These are phyloP conservation scores for Pentamera pediparva DNA, from an alignment of 53 echinoderm and acorn worm species.

Conservation along the genomic window DNA sequence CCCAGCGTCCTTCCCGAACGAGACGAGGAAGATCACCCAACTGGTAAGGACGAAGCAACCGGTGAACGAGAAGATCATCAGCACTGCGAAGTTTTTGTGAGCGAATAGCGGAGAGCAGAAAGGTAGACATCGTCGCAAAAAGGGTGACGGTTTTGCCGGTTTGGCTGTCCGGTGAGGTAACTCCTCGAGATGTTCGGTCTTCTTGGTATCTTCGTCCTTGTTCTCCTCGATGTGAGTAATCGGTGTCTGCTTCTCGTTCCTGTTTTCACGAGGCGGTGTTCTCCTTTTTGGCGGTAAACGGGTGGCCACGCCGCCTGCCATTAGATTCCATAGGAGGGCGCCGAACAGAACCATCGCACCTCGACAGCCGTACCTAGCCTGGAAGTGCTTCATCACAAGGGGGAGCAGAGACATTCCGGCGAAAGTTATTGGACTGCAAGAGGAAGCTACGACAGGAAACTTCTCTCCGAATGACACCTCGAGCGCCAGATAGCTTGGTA, in stretches of 20 bases:
- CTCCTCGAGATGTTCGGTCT: not conserved
- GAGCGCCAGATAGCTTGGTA: not conserved
- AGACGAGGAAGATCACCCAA: not conserved
- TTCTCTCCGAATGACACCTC: not conserved
- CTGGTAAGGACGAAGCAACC: not conserved
- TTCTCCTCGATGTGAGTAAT: too few species aligned
- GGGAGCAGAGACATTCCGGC: not conserved
- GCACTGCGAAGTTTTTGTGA: not conserved
- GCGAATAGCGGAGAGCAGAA: not conserved
- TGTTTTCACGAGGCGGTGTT: too few species aligned
- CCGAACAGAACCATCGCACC: not conserved
- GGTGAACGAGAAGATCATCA: not conserved
- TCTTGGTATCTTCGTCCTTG: too few species aligned
- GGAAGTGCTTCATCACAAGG: not conserved
- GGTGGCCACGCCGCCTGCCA: not conserved
- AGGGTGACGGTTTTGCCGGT: too few species aligned
- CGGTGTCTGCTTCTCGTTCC: too few species aligned
- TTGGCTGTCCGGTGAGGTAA: not conserved
- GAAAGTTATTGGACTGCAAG: not conserved
- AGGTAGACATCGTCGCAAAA: not conserved
- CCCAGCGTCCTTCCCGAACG: not conserved
- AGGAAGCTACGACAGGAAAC: not conserved
- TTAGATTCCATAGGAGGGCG: not conserved
- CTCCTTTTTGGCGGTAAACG: not conserved
- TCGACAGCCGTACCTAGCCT: not conserved